These are phyloP conservation scores for Psilanteris sp. DNA, from an alignment of 1,140 invertebrate genomes.

Conservation along the genomic window DNA sequence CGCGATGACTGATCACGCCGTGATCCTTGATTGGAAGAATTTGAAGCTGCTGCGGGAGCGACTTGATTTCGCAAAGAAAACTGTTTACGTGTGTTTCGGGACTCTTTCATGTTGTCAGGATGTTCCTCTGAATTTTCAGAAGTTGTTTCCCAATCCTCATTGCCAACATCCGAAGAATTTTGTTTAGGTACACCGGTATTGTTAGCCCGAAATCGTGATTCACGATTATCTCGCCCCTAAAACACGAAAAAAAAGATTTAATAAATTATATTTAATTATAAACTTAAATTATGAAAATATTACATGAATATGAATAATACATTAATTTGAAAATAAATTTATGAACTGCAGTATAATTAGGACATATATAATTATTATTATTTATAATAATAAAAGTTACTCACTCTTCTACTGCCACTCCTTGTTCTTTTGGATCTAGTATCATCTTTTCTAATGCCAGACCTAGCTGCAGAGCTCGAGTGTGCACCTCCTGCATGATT, in stretches of 20 bases:
- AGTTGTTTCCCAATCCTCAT: slow-evolving; percentile 85
- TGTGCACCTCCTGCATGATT: slow-evolving; percentile 51
- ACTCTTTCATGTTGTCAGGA: slow-evolving; percentile 75
- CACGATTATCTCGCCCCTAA: slow-evolving; percentile 71
- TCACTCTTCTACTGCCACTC: slow-evolving; percentile 74
- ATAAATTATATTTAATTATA: too few species aligned
- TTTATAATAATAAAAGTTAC: slow-evolving; percentile 5
- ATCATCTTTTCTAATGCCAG: slow-evolving; percentile 72
- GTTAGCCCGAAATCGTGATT: slow-evolving; percentile 67
- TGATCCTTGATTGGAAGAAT: slow-evolving; percentile 21
- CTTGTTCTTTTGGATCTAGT: slow-evolving; percentile 70
- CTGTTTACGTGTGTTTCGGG: slow-evolving; percentile 72
- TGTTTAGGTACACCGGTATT: slow-evolving; percentile 67
- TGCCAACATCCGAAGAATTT: slow-evolving; percentile 77
- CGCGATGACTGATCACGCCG: slow-evolving; percentile 66
- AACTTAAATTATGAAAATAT: too few species aligned
- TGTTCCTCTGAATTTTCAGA: slow-evolving; percentile 84
- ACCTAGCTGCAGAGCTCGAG: slow-evolving; percentile 38
- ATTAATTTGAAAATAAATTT: too few species aligned
- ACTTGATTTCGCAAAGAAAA: slow-evolving; percentile 60
- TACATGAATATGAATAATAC: slow-evolving; percentile 9
- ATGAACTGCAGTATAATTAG: too few species aligned
- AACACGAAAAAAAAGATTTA: not conserved
- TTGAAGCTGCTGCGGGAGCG: slow-evolving; percentile 38
- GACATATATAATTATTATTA: too few species aligned